Evolutionary conservation across 2,888 invertebrate species (phyloP).

Genomic region (Oxyteleia sp.): DNA sequence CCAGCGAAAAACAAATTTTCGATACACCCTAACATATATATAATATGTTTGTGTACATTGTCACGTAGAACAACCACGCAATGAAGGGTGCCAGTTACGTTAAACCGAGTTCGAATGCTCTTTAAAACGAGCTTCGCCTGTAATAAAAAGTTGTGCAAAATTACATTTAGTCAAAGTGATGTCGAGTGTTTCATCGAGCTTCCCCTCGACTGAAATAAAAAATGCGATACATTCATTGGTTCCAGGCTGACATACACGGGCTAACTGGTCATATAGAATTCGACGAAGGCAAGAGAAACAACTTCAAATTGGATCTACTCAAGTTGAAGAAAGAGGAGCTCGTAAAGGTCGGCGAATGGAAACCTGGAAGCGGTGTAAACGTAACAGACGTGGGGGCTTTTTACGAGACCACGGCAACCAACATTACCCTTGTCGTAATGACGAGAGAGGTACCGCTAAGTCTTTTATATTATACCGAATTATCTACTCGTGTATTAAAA

Average conservation of each 20-base stretch:
- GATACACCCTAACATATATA: too few species aligned
- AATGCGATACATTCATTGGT: slow-evolving; percentile 38
- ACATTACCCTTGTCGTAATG: slow-evolving; percentile 96
- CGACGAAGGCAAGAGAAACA: slow-evolving; percentile 93
- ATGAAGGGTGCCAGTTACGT: too few species aligned
- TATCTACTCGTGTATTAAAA: slow-evolving; percentile 26
- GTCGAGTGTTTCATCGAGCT: too few species aligned
- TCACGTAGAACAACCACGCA: too few species aligned
- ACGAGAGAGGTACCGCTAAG: slow-evolving; percentile 92
- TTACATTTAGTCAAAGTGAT: too few species aligned
- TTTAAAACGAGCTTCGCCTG: too few species aligned
- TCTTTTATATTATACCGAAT: slow-evolving; percentile 27
- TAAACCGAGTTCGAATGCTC: too few species aligned
- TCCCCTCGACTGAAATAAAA: too few species aligned
- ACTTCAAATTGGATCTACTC: slow-evolving; percentile 95
- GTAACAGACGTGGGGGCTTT: slow-evolving; percentile 95
- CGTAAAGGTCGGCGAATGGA: slow-evolving; percentile 95
- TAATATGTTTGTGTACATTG: too few species aligned
- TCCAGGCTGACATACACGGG: slow-evolving; percentile 94
- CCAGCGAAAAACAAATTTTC: too few species aligned
- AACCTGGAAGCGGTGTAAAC: slow-evolving; percentile 92
- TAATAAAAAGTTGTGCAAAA: too few species aligned
- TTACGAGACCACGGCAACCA: slow-evolving; percentile 93
- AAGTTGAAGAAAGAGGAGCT: slow-evolving; percentile 93
- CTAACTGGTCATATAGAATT: slow-evolving; percentile 96